Evolutionary conservation across 2,797 vertebrate species (phyloP).

Genomic region (Linurgus olivaceus): DNA sequence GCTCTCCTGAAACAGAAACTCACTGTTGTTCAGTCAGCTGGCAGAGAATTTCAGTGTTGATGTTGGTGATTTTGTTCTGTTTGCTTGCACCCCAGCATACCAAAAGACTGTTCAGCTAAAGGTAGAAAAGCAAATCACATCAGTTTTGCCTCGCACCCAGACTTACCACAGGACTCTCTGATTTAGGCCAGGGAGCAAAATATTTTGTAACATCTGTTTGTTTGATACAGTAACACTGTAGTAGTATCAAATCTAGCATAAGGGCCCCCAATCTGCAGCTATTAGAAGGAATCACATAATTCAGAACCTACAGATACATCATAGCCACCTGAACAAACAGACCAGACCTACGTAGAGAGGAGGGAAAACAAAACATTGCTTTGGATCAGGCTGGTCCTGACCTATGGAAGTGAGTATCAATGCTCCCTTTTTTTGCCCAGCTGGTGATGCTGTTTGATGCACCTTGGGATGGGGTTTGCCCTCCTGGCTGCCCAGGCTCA

Average conservation of each 20-base stretch:
- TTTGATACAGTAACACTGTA: background rate
- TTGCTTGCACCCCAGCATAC: background rate
- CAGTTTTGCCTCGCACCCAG: background rate
- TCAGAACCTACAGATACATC: accelerated
- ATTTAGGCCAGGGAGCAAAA: background rate
- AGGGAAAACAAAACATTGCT: background rate
- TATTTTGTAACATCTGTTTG: background rate
- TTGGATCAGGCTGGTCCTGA: background rate
- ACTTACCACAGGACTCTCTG: background rate
- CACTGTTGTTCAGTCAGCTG: background rate
- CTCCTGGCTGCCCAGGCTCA: background rate
- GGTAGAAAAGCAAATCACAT: background rate
- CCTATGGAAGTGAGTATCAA: background rate
- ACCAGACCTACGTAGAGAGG: background rate
- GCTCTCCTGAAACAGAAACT: background rate
- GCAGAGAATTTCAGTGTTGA: background rate
- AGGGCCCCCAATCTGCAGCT: background rate
- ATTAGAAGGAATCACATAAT: background rate
- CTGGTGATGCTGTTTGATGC: background rate
- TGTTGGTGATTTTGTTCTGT: background rate
- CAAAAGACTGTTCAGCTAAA: background rate
- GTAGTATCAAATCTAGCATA: background rate
- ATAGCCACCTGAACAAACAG: background rate
- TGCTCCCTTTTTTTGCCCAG: background rate
- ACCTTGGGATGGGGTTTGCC: background rate